Conservation (phyloP, 2,113 vertebrate genomes). For the Garra rufa region DNA sequence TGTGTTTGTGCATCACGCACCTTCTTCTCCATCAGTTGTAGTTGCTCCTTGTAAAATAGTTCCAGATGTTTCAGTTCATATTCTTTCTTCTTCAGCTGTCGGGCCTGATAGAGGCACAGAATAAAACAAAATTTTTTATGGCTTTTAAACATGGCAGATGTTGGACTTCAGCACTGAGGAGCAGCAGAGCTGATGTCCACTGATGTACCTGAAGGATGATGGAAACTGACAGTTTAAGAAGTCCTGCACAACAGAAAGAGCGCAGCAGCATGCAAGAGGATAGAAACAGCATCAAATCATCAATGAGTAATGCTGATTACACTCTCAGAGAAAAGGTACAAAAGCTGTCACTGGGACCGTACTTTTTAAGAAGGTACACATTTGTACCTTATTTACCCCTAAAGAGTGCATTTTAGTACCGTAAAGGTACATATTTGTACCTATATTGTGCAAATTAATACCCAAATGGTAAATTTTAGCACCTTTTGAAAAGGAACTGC, state of each 20-base stretch:
- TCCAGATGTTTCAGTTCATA: conserved; percentile 79
- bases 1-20: conserved; percentile 68
- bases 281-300: neutral
- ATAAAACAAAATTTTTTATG: neutral
- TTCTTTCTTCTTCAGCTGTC: conserved; percentile 82
- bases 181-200: neutral
- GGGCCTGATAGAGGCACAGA: conserved; percentile 72
- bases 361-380: too few relatives aligned
- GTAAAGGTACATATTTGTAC: too few relatives aligned
- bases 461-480: too few relatives aligned
- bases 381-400: too few relatives aligned
- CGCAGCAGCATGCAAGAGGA: conserved; percentile 1
- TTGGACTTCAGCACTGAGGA: neutral
- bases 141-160: conserved; percentile 24
- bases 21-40: conserved; percentile 87
- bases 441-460: too few relatives aligned
- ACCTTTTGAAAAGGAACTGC: too few relatives aligned
- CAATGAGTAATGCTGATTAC: neutral
- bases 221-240: conserved; percentile 27
- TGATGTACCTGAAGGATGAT: conserved; percentile 29
- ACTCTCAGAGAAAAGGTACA: too few relatives aligned
- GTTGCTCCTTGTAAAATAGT: conserved; percentile 87
- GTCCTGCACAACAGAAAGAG: conserved; percentile 33
- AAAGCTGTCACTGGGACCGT: too few relatives aligned
- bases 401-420: too few relatives aligned